Conservation (phyloP, 2,888 invertebrate species). For the Drosophila incognita region DNA sequence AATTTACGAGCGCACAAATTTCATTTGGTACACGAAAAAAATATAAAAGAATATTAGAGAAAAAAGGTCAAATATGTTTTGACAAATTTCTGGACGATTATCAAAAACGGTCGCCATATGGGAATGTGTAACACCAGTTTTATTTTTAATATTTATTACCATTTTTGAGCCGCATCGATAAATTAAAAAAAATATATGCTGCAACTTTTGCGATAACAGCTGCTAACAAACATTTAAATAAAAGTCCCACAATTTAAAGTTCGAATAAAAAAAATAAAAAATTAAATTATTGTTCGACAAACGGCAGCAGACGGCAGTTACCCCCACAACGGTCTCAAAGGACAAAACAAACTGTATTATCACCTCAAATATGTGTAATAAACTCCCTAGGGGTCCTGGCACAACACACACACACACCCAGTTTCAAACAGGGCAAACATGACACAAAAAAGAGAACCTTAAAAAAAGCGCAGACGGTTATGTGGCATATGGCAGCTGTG, state of each 20-base stretch:
- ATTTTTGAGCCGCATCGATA: constrained; percentile 47
- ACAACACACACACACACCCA: constrained; percentile 21
- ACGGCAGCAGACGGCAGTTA: constrained; percentile 32
- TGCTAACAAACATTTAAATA: constrained; percentile 72
- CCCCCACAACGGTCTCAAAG: constrained; percentile 9
- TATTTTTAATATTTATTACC: constrained; percentile 28
- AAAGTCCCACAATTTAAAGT: constrained; percentile 51
- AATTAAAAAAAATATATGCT: constrained; percentile 71
- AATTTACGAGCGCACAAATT: constrained; percentile 67
- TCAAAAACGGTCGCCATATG: constrained; percentile 59
- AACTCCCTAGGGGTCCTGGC: constrained; percentile 68
- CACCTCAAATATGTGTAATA: constrained; percentile 81
- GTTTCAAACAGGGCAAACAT: constrained; percentile 36
- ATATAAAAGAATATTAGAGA: constrained; percentile 20
- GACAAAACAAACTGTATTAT: constrained; percentile 70
- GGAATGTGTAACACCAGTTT: constrained; percentile 42
- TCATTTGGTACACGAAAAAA: constrained; percentile 46
- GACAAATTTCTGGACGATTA: constrained; percentile 76
- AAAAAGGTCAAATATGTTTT: constrained; percentile 70
- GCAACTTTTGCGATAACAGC: constrained; percentile 65
- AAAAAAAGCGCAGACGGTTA: constrained; percentile 46
- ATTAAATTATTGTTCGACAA: constrained; percentile 58
- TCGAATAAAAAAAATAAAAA: constrained; percentile 19
- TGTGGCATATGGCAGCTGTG: constrained; percentile 55
- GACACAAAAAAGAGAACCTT: constrained; percentile 38